phyloP scores from a whole-genome alignment of 2,113 vertebrate genomes.

The Psophia crepitans region DNA sequence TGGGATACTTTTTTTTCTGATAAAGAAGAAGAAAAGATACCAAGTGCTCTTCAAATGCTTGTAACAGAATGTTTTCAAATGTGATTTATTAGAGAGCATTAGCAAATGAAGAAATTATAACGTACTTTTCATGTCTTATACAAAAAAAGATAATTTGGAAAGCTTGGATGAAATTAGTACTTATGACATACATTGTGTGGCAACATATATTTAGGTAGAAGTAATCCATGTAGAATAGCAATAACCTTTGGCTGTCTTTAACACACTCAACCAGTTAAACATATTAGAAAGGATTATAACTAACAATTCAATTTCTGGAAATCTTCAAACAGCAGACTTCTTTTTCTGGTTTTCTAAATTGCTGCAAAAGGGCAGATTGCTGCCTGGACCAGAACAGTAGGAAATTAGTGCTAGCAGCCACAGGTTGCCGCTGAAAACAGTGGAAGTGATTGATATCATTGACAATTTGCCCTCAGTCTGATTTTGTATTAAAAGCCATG shows the following conservation, averaged over 20 bases:
- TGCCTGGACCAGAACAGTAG: background rate
- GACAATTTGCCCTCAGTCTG: background rate
- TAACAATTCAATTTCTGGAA: background rate
- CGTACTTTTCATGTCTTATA: background rate
- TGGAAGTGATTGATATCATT: background rate
- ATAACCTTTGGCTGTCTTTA: background rate
- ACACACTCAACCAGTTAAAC: background rate
- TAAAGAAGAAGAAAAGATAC: background rate
- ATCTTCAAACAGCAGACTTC: background rate
- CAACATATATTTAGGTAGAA: background rate
- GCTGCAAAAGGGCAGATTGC: background rate
- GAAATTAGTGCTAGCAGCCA: background rate
- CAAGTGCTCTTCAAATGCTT: no score
- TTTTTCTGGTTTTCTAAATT: background rate
- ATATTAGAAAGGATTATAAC: background rate
- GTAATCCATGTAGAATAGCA: background rate
- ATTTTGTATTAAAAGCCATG: background rate
- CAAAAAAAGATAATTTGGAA: background rate
- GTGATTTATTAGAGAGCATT: background rate
- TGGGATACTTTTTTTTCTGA: background rate
- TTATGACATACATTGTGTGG: background rate
- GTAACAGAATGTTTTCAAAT: no score
- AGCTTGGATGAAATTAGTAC: background rate
- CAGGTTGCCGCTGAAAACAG: background rate
- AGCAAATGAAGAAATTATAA: background rate